Evolutionary conservation across 1,140 invertebrate species (phyloP).

Genomic region (Tetramorium parvispinum): DNA sequence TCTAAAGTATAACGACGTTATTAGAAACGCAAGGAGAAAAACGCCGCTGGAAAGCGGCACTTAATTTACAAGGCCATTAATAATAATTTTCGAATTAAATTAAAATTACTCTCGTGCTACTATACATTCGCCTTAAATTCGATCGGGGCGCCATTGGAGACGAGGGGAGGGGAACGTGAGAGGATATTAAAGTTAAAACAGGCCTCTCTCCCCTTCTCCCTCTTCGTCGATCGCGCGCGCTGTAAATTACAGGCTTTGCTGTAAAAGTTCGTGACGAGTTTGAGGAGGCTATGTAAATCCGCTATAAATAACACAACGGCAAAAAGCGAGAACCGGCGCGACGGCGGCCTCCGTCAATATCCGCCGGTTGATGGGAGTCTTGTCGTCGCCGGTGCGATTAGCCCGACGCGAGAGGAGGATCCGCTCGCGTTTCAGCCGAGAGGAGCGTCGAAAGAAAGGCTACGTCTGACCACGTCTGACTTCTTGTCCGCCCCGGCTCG

Average conservation of each 20-base stretch:
- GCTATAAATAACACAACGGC: constrained; percentile 69
- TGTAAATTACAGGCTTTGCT: constrained; percentile 56
- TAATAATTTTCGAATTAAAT: constrained; percentile 48
- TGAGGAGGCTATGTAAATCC: constrained; percentile 63
- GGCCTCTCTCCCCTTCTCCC: background rate
- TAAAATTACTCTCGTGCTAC: constrained; percentile 12
- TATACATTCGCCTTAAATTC: constrained; percentile 19
- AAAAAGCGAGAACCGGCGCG: constrained; percentile 63
- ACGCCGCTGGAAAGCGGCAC: background rate
- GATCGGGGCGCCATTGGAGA: constrained; percentile 13
- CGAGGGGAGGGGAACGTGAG: background rate
- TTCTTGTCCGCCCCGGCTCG: background rate
- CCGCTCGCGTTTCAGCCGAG: constrained; percentile 20
- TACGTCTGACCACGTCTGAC: constrained; percentile 9
- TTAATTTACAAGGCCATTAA: constrained; percentile 3
- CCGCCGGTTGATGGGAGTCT: constrained; percentile 65
- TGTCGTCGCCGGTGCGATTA: constrained; percentile 67
- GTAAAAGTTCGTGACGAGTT: constrained; percentile 61
- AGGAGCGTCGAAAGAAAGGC: constrained; percentile 63
- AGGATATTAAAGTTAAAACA: constrained; percentile 38
- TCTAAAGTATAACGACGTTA: background rate
- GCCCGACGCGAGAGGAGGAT: background rate
- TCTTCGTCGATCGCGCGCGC: constrained; percentile 33
- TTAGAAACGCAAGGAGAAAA: background rate
- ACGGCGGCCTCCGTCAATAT: constrained; percentile 65